These are phyloP conservation scores for Drosophila ochracea DNA, from an alignment of 2,888 invertebrate species.

Conservation along the genomic window DNA sequence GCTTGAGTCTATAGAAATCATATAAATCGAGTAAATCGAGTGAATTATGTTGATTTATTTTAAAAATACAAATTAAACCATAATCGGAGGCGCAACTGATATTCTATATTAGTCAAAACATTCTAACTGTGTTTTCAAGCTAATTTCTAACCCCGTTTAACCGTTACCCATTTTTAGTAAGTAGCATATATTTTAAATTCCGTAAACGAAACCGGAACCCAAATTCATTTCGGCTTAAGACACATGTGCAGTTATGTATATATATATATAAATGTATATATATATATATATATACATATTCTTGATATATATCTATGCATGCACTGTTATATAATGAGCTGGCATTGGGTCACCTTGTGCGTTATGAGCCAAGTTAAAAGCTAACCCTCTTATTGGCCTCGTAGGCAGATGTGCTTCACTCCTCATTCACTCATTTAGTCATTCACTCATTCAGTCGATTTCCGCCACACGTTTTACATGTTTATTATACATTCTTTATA, in stretches of 20 bases:
- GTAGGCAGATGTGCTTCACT: conserved; percentile 3
- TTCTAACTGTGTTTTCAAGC: too few species aligned
- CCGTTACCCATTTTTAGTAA: not conserved
- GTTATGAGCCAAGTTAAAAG: conserved; percentile 7
- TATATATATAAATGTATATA: too few species aligned
- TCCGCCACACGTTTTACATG: conserved; percentile 46
- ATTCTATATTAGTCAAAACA: too few species aligned
- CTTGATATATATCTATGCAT: not conserved
- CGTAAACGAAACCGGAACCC: not conserved
- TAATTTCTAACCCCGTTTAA: not conserved
- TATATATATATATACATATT: not conserved
- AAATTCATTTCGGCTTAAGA: not conserved
- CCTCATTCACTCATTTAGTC: not conserved
- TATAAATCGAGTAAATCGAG: too few species aligned
- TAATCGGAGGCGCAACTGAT: too few species aligned
- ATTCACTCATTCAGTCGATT: conserved; percentile 20
- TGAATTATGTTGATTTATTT: too few species aligned
- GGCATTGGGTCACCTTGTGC: conserved; percentile 12
- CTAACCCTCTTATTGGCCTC: conserved; percentile 27
- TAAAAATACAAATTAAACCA: too few species aligned
- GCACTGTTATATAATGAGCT: not conserved
- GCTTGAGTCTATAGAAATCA: too few species aligned
- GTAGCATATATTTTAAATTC: not conserved
- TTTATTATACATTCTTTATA: not conserved
- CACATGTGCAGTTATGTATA: not conserved